A percentile compares a stretch with the other conserved stretches of the same genome.
phyloP scores from a whole-genome alignment of 2,888 invertebrate genomes.

The Ochropleura leucogaster region DNA sequence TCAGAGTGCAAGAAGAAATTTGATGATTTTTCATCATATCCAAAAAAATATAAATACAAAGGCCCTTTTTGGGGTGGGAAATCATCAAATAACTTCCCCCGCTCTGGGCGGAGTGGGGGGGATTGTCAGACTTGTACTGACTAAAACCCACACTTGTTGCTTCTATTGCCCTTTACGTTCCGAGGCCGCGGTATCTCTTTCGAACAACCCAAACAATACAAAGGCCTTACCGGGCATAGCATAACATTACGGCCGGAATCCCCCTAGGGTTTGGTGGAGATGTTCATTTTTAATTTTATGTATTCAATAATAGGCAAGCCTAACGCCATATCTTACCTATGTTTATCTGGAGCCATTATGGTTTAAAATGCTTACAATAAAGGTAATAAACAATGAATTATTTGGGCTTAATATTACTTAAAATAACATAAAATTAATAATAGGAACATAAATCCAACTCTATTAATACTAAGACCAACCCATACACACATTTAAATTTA shows the following conservation, averaged over 20 bases:
- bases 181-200: too few species aligned
- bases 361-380: neutral
- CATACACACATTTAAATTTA: conserved; percentile 31
- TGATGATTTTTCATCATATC: too few species aligned
- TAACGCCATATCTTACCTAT: neutral
- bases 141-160: too few species aligned
- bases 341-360: neutral
- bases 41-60: too few species aligned
- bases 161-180: too few species aligned
- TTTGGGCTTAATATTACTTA: conserved; percentile 1
- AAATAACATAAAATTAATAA: conserved; percentile 18
- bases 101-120: too few species aligned
- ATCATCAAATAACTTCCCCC: too few species aligned
- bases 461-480: conserved; percentile 27
- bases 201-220: too few species aligned
- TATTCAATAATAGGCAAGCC: neutral
- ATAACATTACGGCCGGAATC: neutral
- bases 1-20: too few species aligned
- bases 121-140: too few species aligned
- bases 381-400: conserved; percentile 3
- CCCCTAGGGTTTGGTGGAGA: neutral
- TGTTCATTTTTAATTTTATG: neutral
- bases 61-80: too few species aligned
- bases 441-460: conserved; percentile 14
- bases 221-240: neutral